phyloP scores from a whole-genome alignment of 2,113 vertebrate genomes.

The Heterocephalus glaber region DNA sequence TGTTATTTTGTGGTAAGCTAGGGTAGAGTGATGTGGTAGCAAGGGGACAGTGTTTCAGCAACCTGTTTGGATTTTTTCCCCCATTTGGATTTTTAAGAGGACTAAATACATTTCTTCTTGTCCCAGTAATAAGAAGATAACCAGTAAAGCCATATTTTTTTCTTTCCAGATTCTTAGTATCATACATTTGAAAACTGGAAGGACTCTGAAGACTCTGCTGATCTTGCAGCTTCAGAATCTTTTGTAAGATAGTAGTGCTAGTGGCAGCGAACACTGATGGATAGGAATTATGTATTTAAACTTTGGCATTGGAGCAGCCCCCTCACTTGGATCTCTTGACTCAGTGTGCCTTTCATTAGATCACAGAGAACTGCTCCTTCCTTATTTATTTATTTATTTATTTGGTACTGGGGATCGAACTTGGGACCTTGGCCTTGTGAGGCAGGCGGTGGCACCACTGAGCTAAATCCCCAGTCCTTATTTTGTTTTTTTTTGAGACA shows the following conservation, averaged over 20 bases:
- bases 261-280: neutral
- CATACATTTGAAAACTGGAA: neutral
- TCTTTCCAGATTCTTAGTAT: neutral
- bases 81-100: neutral
- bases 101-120: constrained; percentile 8
- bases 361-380: neutral
- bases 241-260: neutral
- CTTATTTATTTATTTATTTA: too few relatives aligned
- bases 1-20: neutral
- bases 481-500: too few relatives aligned
- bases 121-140: neutral
- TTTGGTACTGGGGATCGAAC: too few relatives aligned
- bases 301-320: neutral
- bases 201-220: neutral
- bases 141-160: neutral
- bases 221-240: neutral
- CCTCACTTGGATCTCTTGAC: neutral
- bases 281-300: constrained; percentile 8
- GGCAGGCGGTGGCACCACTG: too few relatives aligned
- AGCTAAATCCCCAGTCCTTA: too few relatives aligned
- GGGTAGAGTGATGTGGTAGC: neutral
- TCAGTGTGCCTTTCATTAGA: neutral
- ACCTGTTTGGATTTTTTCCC: neutral
- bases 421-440: too few relatives aligned
- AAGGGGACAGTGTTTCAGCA: neutral